Evolutionary conservation across 2,888 invertebrate species (phyloP).

Genomic region (Protonemura montana): DNA sequence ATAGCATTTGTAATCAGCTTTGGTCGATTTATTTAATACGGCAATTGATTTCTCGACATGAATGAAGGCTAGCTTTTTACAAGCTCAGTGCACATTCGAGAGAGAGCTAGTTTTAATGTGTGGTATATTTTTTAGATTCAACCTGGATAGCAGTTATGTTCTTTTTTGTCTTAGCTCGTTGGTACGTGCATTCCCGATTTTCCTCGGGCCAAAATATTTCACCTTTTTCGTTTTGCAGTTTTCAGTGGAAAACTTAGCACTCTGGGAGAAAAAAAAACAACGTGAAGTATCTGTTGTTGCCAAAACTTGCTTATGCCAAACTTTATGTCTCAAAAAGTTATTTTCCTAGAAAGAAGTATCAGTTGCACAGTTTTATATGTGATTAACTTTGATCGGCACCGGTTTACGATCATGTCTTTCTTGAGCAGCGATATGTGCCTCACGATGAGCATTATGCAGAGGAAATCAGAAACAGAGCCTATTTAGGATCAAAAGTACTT

Average conservation of each 20-base stretch:
- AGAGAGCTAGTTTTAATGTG: background rate
- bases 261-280: background rate
- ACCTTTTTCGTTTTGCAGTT: background rate
- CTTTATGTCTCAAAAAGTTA: background rate
- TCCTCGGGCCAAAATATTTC: background rate
- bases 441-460: no score
- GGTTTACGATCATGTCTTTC: background rate
- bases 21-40: background rate
- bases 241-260: conserved; percentile 5
- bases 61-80: background rate
- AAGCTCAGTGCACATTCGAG: background rate
- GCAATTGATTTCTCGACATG: background rate
- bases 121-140: background rate
- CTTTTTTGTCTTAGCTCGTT: background rate
- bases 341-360: background rate
- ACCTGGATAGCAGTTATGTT: background rate
- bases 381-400: background rate
- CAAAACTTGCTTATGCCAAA: conserved; percentile 12
- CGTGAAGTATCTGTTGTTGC: background rate
- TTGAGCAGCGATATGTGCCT: no score
- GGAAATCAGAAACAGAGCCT: background rate
- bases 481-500: background rate
- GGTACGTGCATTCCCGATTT: background rate
- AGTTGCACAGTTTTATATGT: background rate
- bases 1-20: background rate